Base-by-base conservation (phyloP, 2,113 vertebrate species). In the Clinocottus analis region DNA sequence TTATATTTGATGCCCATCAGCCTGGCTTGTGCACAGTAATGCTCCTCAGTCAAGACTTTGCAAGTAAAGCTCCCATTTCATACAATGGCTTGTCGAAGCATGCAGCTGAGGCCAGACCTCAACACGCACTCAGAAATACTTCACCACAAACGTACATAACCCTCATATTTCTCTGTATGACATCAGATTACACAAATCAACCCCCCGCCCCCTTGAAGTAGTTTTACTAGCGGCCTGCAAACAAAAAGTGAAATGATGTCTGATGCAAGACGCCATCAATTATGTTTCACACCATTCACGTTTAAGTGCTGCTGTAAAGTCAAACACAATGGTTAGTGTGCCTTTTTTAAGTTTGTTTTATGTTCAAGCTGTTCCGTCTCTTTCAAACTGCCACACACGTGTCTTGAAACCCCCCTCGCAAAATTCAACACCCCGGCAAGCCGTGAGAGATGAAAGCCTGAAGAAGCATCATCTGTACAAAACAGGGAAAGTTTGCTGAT, bases 11-110 rank as follows among this genome's bases (percentile, higher is more conserved):
- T 75, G 67, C 77, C 53, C 35, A 43, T 47, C 83, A 35, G 47
- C 71, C 45, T 37, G 75, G 41, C 43, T 78, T 10, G 12, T 23
- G 8, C 43, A 19, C 82, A 64, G 37, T 31, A 5, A n/a, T n/a
- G n/a, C n/a, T n/a, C n/a, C 74, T 67, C 2, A 78, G 72, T 77
- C n/a, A 86, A 76, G 62, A 39, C 10, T 82, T 66, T 35, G 70
- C 47, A 35, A 78, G 80, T 80, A 85, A 88, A 89, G 59, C 73
- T 86, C 85, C 79, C 69, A 72, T 87, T 93, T 67, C 71, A 87
- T 9, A 14, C 41, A 21, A 29, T 3, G 53, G 39, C 88, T 70
- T 91, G 91, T 90, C 85, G 75, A 82, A 89, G 89, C 89, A 85
- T 60, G 92, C 66, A 41, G 79, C 49, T 56, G 51, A 75, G 39